A percentile compares a stretch with the other conserved stretches of the same genome.
These are phyloP conservation scores for Zygothrica quintamaculata DNA, from an alignment of 2,888 invertebrate genomes.

Conservation along the genomic window DNA sequence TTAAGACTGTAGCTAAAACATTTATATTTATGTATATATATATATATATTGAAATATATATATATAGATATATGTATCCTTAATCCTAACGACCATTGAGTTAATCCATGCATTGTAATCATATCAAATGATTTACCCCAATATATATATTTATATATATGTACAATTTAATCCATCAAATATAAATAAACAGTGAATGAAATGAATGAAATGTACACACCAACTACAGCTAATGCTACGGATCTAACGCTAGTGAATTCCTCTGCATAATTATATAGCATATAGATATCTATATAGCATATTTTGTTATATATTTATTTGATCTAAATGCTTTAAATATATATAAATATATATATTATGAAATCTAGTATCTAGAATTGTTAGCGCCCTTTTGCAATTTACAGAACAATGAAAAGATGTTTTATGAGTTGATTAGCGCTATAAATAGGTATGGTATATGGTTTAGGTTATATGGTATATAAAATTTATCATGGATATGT, in stretches of 20 bases:
- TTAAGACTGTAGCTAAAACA: constrained; percentile 59
- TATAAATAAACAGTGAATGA: constrained; percentile 18
- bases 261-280: too few relatives aligned
- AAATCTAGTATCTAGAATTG: constrained; percentile 14
- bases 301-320: not conserved
- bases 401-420: constrained; percentile 33
- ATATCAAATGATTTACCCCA: constrained; percentile 72
- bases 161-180: constrained; percentile 42
- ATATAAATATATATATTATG: constrained; percentile 9
- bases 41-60: too few relatives aligned
- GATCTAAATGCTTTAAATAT: constrained; percentile 37
- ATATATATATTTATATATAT: too few relatives aligned
- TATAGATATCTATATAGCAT: not conserved
- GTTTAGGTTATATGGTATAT: too few relatives aligned
- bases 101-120: constrained; percentile 38
- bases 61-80: too few relatives aligned
- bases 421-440: constrained; percentile 19
- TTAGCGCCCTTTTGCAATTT: constrained; percentile 32
- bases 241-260: too few relatives aligned
- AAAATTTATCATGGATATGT: too few relatives aligned
- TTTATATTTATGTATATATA: too few relatives aligned
- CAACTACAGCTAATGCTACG: constrained; percentile 18
- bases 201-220: constrained; percentile 44
- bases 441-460: constrained; percentile 6
- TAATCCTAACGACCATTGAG: constrained; percentile 24